Evolutionary conservation across 2,797 vertebrate species (phyloP), one percentile per base, ranked within the genome.

Genomic region (Acridotheres tristis): DNA sequence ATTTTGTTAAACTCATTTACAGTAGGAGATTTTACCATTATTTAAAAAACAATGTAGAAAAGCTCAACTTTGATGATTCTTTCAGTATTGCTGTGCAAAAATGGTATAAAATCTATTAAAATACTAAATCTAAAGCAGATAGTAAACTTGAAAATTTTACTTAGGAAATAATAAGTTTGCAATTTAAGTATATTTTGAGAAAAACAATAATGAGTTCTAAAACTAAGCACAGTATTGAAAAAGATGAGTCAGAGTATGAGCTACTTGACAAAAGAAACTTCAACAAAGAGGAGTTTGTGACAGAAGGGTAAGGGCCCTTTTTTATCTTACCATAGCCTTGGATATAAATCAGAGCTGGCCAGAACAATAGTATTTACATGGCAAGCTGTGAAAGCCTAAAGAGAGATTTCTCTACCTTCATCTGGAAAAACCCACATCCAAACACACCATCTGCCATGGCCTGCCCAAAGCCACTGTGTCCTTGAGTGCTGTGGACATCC

Each of bases 321-420:
- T 96, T 91, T 89, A 65, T 97, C 80, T 94, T 63, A 86, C 58
- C 67, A 84, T 61, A 93, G 84, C 86, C 79, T 90, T 88, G 87
- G 90, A 93, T 93, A 89, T 90, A 92, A 89, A 81, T 95, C 93
- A 96, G 95, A 94, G 94, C 96, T 95, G 93, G 76, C 92, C 9
- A 3, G 88, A 91, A 97, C 59, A 92, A 95, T 90, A 87, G 91
- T 90, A 71, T 88, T 96, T 96, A 91, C 59, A 96, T 65, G 92
- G 94, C 96, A 97, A 97, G 96, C 96, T 97, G 96, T 97, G 96
- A 97, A 95, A 96, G 92, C 88, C 94, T 94, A 96, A 96, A 96
- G 87, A 96, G 88, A 96, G 94, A 96, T 94, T 96, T 95, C 96
- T 94, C 95, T 84, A 91, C 92, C 94, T 94, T 97, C 94, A 97